Evolutionary conservation across 2,888 invertebrate species (phyloP), one percentile per base, ranked within the genome.

Genomic region (Leucophenga maculata): DNA sequence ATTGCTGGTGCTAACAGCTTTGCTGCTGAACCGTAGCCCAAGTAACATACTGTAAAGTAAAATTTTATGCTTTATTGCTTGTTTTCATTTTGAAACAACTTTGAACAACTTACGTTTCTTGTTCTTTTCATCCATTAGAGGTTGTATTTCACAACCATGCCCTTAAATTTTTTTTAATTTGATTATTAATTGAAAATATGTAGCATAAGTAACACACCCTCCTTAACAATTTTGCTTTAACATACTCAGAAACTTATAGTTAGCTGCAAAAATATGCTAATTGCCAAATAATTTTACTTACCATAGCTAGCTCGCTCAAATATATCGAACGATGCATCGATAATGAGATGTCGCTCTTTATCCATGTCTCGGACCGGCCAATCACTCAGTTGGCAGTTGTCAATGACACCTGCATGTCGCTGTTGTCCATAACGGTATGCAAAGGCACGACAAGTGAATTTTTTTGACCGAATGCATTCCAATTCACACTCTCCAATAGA

Each of bases 241-340:
- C 4, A 26, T 26, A 26, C 26, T 26, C 26, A 26, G 26, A 26
- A 26, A 26, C 4, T 26, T 26, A 26, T 26, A n/a, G n/a, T n/a
- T 4, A 26, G 26, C 26, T 2, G 3, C 26, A 26, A 3, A 26
- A 26, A 26, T 26, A 26, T 3, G 4, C 26, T 4, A 26, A 26
- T 26, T 26, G 26, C 26, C 4, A 3, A 26, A 26, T 26, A 26
- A 26, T 26, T 3, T 3, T 26, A n/a, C 26, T 26, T 26, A 0
- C 95, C 95, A 78, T 93, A 95, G 85, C 94, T 95, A 0, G 94
- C 95, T 55, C 95, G 89, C 72, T 95, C 93, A 77, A 95, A 95
- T 26, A 95, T 88, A 86, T 95, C 95, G 69, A 94, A 94, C 0
- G 92, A 92, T 0, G 90, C 88, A 73, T 93, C 93, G 4, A 91